Evolutionary conservation across 2,113 vertebrate genomes (phyloP), one percentile per base, ranked within the genome.

Genomic region (Bufo gargarizans): DNA sequence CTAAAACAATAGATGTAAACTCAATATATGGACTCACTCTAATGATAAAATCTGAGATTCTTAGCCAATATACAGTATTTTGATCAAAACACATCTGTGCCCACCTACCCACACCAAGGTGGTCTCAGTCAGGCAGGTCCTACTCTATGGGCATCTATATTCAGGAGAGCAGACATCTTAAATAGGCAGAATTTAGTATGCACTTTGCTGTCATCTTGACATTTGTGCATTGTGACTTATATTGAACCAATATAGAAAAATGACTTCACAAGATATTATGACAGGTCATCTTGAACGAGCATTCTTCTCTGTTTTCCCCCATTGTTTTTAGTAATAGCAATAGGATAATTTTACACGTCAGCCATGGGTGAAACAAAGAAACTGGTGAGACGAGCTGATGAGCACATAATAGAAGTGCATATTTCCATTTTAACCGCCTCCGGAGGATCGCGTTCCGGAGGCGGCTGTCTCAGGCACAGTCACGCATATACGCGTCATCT

Each of bases 391-490:
- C 55, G 6, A n/a, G 19, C n/a, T 69, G 16, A 69, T 45, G 85
- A 78, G 65, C 17, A 9, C 19, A 55, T 55, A 47, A 87, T 87
- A 69, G 17, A 7, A 55, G n/a, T 69, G 20, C 7, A n/a, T 22
- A 69, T 87, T 4, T 87, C 14, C 55, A 49, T 65, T 69, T 80
- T n/a, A n/a, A n/a, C n/a, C n/a, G n/a, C n/a, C n/a, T n/a, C n/a
- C n/a, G n/a, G n/a, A n/a, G n/a, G n/a, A n/a, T n/a, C n/a, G n/a
- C n/a, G n/a, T n/a, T n/a, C n/a, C n/a, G n/a, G n/a, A n/a, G n/a
- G n/a, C n/a, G n/a, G n/a, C n/a, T n/a, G n/a, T n/a, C n/a, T n/a
- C n/a, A n/a, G n/a, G n/a, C n/a, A n/a, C n/a, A n/a, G n/a, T n/a
- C n/a, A n/a, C n/a, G n/a, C n/a, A n/a, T n/a, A n/a, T n/a, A n/a